Evolutionary conservation across 2,113 vertebrate genomes (phyloP), one percentile per base, ranked within the genome.

Genomic region (Silurus meridionalis): DNA sequence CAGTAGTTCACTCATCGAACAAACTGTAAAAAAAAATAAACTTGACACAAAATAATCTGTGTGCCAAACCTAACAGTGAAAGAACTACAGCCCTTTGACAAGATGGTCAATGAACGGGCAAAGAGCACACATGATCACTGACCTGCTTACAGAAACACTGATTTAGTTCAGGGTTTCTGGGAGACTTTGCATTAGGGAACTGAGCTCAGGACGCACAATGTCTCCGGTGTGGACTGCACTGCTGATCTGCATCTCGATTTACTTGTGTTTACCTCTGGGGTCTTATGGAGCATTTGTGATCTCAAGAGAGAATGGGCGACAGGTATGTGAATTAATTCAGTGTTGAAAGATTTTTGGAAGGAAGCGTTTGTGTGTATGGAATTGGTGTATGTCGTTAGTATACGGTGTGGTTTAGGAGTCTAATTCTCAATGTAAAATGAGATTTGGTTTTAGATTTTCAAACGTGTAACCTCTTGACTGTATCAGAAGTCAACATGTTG

Each of bases 221-320:
- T 11, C 81, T 77, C n/a, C 50, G 10, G n/a, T 37, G 8, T 79
- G 85, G 89, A 87, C 48, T 21, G 6, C 74, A 3, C 37, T 85
- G 64, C 53, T 91, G 80, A 75, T 89, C n/a, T 80, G 81, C 23
- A 48, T 85, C 5, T 85, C 74, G 84, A 53, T 87, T 14, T 15
- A 48, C 13, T 6, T 66, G 4, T 84, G 25, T 67, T 37, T 80
- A 58, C 74, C 58, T 52, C 63, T 21, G 3, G 77, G n/a, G 13
- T 82, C 88, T 66, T 58, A 86, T 80, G 85, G 84, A 52, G 84
- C 81, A 3, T 55, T 87, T 11, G 48, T 86, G 13, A 15, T 89
- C 53, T 88, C 87, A 67, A 77, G 64, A 23, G 71, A 69, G 15
- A 19, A 53, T 50, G 28, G 7, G 7, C 60, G 67, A 52, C 63